Evolutionary conservation across 2,113 vertebrate genomes (phyloP).

Genomic region (Pholis gunnellus): DNA sequence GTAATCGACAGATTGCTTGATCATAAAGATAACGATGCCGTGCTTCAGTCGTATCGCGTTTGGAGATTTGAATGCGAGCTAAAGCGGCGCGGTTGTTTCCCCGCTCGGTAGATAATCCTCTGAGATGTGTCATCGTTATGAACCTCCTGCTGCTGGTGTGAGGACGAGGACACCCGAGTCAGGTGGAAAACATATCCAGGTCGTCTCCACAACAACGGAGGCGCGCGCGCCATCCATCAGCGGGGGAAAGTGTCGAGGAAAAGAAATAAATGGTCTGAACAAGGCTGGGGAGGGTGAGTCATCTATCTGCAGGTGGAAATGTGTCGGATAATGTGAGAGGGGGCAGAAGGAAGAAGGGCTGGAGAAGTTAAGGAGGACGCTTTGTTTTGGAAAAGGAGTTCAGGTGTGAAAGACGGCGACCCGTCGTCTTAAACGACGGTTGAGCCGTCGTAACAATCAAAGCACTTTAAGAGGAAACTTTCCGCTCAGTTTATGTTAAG

Average conservation of each 20-base stretch:
- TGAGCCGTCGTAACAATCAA: neutral
- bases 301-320: slow-evolving; percentile 41
- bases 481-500: slow-evolving; percentile 30
- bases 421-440: neutral
- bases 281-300: slow-evolving; percentile 42
- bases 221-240: slow-evolving; percentile 55
- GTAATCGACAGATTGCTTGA: neutral
- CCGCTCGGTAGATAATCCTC: neutral
- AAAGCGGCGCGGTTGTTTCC: neutral
- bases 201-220: slow-evolving; percentile 60
- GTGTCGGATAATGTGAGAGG: neutral
- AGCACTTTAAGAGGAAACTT: slow-evolving; percentile 28
- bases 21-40: neutral
- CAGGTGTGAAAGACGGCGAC: neutral
- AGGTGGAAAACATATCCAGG: slow-evolving; percentile 62
- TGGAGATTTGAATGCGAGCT: neutral
- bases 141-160: neutral
- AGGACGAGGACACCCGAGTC: slow-evolving; percentile 51
- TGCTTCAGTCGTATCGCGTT: neutral
- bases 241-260: slow-evolving; percentile 15
- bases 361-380: neutral
- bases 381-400: slow-evolving; percentile 4
- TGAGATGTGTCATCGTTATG: slow-evolving; percentile 5
- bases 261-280: slow-evolving; percentile 50
- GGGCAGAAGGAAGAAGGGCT: neutral